A percentile compares a stretch with the other conserved stretches of the same genome.
phyloP scores from a whole-genome alignment of 35 echinoderm and acorn worm species.

The Eucidaris tribuloides region DNA sequence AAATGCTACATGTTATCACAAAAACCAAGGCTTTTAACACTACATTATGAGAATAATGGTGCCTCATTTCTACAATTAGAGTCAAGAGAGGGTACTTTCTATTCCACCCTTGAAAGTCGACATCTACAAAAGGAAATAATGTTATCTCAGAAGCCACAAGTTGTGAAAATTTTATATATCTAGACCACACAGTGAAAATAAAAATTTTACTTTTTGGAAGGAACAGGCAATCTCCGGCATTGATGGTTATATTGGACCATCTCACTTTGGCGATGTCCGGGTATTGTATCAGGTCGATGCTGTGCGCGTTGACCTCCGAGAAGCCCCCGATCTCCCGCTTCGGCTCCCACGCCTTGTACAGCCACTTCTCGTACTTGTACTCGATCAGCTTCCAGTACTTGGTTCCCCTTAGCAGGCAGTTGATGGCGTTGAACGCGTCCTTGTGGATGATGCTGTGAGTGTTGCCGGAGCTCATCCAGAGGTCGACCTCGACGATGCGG shows the following conservation, averaged over 20 bases:
- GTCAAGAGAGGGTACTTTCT: no score
- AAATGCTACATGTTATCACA: no score
- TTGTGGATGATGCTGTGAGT: slow-evolving; percentile 63
- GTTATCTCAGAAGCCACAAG: no score
- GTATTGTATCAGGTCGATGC: slow-evolving; percentile 55
- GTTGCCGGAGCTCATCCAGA: slow-evolving; percentile 75
- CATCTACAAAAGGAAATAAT: no score
- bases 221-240: slow-evolving; percentile 77
- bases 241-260: slow-evolving; percentile 65
- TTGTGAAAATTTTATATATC: no score
- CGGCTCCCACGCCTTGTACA: slow-evolving; percentile 66
- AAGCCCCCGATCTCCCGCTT: slow-evolving; percentile 59
- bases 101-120: no score
- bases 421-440: slow-evolving; percentile 76
- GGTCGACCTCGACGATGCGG: slow-evolving; percentile 69
- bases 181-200: no score
- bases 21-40: no score
- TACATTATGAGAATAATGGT: no score
- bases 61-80: no score
- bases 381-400: slow-evolving; percentile 76
- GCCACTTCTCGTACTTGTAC: slow-evolving; percentile 57
- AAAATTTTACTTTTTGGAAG: slow-evolving; percentile 70
- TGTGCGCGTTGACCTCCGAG: slow-evolving; percentile 45
- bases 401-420: slow-evolving; percentile 81
- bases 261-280: slow-evolving; percentile 62